Evolutionary conservation across 2,888 invertebrate genomes (phyloP).

Genomic region (Fissipunctia ypsillon): DNA sequence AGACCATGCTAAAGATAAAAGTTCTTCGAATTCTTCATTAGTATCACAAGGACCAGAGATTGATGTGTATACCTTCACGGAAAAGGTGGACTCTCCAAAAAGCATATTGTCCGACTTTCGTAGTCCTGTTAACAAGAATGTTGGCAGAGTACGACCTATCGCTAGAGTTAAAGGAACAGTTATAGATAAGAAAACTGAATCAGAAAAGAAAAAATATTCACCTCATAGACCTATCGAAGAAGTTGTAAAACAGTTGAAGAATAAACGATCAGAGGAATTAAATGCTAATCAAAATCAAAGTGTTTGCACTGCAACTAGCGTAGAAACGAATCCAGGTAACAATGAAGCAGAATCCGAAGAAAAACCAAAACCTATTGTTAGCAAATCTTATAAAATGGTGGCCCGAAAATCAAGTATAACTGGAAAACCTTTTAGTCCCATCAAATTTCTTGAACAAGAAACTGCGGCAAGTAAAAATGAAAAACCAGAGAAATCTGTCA

Average conservation of each 20-base stretch:
- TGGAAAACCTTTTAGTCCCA: conserved; percentile 88
- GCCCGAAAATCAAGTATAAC: conserved; percentile 88
- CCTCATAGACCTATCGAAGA: conserved; percentile 88
- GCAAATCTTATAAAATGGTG: conserved; percentile 90
- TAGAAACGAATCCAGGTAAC: conserved; percentile 66
- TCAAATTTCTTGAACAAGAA: conserved; percentile 84
- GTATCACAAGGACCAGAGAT: conserved; percentile 86
- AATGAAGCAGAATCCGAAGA: conserved; percentile 77
- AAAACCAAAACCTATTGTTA: conserved; percentile 85
- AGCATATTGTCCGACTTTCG: conserved; percentile 86
- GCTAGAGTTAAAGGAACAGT: conserved; percentile 89
- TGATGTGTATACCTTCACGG: conserved; percentile 88
- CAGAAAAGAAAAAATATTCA: conserved; percentile 87
- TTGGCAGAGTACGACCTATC: conserved; percentile 87
- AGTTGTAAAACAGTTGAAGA: conserved; percentile 87
- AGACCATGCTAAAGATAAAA: conserved; percentile 81
- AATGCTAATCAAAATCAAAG: conserved; percentile 68
- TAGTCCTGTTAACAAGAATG: conserved; percentile 82
- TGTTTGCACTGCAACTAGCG: conserved; percentile 65
- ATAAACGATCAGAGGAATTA: conserved; percentile 83
- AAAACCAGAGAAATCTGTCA: conserved; percentile 72
- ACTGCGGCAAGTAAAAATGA: conserved; percentile 72
- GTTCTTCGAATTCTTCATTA: conserved; percentile 77
- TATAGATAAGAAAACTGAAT: conserved; percentile 85
- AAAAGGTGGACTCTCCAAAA: conserved; percentile 88